Percentiles rank a stretch among this genome's conserved stretches.
Conservation (phyloP, 1,140 invertebrate species). For the Chironomus tepperi region DNA sequence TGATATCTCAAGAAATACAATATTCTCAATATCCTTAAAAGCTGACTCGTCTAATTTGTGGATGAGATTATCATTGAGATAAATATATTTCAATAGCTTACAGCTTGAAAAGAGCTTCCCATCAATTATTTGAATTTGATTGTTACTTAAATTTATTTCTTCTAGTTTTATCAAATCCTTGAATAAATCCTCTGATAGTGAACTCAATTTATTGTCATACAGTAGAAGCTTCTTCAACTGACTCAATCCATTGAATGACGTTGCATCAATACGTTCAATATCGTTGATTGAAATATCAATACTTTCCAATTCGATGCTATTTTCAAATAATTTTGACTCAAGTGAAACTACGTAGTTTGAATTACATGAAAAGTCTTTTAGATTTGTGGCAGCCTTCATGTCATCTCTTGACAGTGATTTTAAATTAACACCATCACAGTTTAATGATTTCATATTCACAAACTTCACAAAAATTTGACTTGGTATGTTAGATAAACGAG, state of each 20-base stretch:
- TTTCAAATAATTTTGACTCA: not conserved
- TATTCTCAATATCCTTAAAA: not conserved
- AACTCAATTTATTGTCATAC: conserved; percentile 18
- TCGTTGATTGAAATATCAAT: conserved; percentile 21
- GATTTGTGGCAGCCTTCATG: not conserved
- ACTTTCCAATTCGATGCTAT: not conserved
- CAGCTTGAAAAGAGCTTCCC: not conserved
- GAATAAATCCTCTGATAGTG: not conserved
- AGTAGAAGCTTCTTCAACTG: not conserved
- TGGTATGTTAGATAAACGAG: not conserved
- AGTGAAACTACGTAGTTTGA: conserved; percentile 9
- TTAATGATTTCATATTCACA: not conserved
- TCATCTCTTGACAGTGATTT: not conserved
- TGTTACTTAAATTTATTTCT: not conserved
- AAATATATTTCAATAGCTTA: not conserved
- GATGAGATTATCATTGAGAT: conserved; percentile 21
- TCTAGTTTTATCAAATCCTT: not conserved
- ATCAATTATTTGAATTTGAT: conserved; percentile 23
- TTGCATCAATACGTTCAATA: conserved; percentile 1
- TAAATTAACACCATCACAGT: not conserved
- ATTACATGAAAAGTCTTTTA: not conserved
- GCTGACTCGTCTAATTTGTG: not conserved
- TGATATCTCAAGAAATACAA: not conserved
- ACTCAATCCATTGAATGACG: not conserved
- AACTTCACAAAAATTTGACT: not conserved